phyloP scores from a whole-genome alignment of 2,797 vertebrate species.

The Discoglossus pictus region DNA sequence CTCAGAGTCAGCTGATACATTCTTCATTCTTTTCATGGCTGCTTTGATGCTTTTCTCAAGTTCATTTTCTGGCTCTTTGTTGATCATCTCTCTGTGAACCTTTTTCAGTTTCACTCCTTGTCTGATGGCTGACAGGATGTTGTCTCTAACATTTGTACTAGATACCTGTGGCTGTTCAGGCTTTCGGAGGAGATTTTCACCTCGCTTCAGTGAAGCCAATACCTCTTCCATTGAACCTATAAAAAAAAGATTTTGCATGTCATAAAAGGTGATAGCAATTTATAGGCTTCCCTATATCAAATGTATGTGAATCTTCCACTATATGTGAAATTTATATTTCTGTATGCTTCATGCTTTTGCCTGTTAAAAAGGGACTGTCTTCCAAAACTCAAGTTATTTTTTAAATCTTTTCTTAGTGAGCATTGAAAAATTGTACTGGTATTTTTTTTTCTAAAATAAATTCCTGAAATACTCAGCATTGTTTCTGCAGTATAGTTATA shows the following conservation, averaged over 20 bases:
- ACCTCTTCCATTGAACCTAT: constrained; percentile 92
- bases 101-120: constrained; percentile 87
- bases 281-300: too few relatives aligned
- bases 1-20: constrained; percentile 85
- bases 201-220: constrained; percentile 83
- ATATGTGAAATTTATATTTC: too few relatives aligned
- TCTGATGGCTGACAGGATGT: constrained; percentile 83
- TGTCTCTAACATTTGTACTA: constrained; percentile 66
- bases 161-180: constrained; percentile 44
- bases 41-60: constrained; percentile 91
- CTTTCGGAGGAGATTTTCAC: constrained; percentile 72
- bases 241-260: too few relatives aligned
- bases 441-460: too few relatives aligned
- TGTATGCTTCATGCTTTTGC: too few relatives aligned
- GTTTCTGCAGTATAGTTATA: too few relatives aligned
- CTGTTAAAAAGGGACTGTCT: too few relatives aligned
- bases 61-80: constrained; percentile 66
- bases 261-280: too few relatives aligned
- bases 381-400: too few relatives aligned
- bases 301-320: not conserved
- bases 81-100: constrained; percentile 57
- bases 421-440: too few relatives aligned
- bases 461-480: too few relatives aligned
- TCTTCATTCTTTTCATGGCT: constrained; percentile 92
- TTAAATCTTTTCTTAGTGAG: too few relatives aligned